phyloP scores from a whole-genome alignment of 92 coral and sea anemone species.

The Galaxea fascicularis region DNA sequence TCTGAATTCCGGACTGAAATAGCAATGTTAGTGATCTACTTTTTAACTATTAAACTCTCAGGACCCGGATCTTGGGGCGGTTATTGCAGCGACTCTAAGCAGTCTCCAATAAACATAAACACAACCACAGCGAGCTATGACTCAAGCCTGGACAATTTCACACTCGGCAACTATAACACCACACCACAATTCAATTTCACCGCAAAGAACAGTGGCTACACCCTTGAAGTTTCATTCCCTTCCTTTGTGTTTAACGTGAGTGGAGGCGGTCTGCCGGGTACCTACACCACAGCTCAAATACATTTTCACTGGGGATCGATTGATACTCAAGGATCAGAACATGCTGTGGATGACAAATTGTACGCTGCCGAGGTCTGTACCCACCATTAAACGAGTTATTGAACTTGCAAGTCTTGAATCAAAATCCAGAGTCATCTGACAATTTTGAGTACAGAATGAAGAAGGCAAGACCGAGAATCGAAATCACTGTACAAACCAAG shows the following conservation, averaged over 20 bases:
- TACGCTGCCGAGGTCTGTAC: conserved; percentile 72
- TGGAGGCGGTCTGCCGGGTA: conserved; percentile 62
- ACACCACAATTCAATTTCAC: conserved; percentile 14
- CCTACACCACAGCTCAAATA: conserved; percentile 31
- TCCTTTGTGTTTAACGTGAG: conserved; percentile 20
- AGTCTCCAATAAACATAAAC: conserved; percentile 62
- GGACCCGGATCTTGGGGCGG: conserved; percentile 63
- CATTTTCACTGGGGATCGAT: conserved; percentile 82
- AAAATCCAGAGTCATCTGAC: not conserved
- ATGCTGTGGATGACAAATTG: conserved; percentile 62
- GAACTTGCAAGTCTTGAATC: not conserved
- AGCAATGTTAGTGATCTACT: not conserved
- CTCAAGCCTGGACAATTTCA: conserved; percentile 4
- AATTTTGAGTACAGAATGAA: no score
- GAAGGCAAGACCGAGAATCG: no score
- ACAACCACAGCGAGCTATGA: conserved; percentile 18
- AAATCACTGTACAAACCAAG: no score
- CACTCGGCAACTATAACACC: conserved; percentile 12
- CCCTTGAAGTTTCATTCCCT: not conserved
- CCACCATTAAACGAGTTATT: not conserved
- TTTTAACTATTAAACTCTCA: not conserved
- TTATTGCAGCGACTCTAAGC: conserved; percentile 19
- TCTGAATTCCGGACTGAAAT: no score
- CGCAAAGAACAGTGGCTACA: not conserved
- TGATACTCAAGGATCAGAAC: conserved; percentile 72